These are phyloP conservation scores for Lithophane ornitopus DNA, from an alignment of 2,888 invertebrate genomes.

Conservation along the genomic window DNA sequence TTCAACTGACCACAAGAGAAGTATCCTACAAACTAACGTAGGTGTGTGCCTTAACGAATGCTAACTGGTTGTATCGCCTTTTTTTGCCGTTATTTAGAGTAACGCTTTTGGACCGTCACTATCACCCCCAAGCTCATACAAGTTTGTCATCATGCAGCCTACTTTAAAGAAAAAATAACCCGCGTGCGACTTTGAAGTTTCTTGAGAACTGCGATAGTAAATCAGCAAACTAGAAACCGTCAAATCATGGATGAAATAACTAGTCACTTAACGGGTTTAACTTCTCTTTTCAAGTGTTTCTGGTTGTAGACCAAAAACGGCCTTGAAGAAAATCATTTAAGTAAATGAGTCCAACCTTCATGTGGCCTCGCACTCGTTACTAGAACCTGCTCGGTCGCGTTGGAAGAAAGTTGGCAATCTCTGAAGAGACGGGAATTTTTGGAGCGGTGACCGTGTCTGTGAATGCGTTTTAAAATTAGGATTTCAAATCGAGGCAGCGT, in stretches of 20 bases:
- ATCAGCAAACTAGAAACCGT: neutral
- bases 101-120: neutral
- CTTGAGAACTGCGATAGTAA: too few species aligned
- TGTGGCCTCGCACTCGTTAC: conserved; percentile 21
- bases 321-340: conserved; percentile 22
- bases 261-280: neutral
- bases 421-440: conserved; percentile 37
- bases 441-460: conserved; percentile 6
- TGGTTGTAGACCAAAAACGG: neutral
- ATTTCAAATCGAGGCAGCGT: conserved; percentile 11
- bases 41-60: too few species aligned
- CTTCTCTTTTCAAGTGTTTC: too few species aligned
- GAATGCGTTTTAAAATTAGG: conserved; percentile 39
- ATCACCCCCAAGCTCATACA: neutral
- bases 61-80: too few species aligned
- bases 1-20: neutral
- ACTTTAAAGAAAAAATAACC: neutral
- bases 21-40: neutral
- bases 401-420: conserved; percentile 20
- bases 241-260: neutral
- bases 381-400: neutral
- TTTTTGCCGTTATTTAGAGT: neutral
- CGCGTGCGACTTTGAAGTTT: too few species aligned
- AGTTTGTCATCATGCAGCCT: neutral
- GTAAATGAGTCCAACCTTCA: conserved; percentile 18